These are phyloP conservation scores for Eilema caniola DNA, from an alignment of 2,888 invertebrate genomes.

Conservation along the genomic window DNA sequence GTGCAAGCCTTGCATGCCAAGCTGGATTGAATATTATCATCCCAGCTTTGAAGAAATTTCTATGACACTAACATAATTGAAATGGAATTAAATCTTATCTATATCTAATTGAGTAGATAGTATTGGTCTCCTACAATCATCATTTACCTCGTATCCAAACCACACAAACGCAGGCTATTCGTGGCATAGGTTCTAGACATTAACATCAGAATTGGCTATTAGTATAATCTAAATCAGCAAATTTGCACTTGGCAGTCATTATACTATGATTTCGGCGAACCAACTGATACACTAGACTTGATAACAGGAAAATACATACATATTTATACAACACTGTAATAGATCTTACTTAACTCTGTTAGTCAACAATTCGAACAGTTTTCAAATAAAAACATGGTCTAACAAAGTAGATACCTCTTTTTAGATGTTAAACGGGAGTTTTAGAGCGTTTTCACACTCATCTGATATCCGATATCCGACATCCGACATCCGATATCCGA, in stretches of 20 bases:
- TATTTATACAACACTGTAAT: constrained; percentile 1
- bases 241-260: background rate
- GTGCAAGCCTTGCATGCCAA: too few relatives aligned
- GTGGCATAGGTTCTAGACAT: background rate
- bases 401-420: too few relatives aligned
- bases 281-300: background rate
- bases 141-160: too few relatives aligned
- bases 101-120: too few relatives aligned
- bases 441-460: too few relatives aligned
- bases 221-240: constrained; percentile 9
- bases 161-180: background rate
- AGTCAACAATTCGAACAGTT: background rate
- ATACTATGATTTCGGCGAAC: constrained; percentile 10
- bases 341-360: background rate
- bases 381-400: background rate
- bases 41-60: too few relatives aligned
- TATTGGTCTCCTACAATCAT: background rate
- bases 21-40: too few relatives aligned
- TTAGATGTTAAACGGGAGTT: too few relatives aligned
- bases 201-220: background rate
- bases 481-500: too few relatives aligned
- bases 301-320: constrained; percentile 10
- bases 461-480: too few relatives aligned
- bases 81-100: too few relatives aligned
- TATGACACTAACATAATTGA: too few relatives aligned